Base-by-base conservation (phyloP, 2,113 vertebrate genomes). In the Epinephelus cyanopodus region DNA sequence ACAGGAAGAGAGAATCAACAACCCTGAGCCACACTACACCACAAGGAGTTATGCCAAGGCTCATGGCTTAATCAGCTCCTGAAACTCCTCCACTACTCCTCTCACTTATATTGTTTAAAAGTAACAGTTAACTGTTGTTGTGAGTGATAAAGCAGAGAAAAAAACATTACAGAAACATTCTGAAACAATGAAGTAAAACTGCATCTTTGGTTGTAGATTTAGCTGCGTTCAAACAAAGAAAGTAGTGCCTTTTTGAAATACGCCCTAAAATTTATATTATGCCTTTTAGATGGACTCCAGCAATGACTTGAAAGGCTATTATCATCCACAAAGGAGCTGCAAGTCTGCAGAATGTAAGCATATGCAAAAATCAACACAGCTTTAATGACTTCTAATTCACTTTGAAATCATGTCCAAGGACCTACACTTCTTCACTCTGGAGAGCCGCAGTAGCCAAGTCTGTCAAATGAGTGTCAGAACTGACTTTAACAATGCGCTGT, bases 391-490 rank as follows among this genome's bases (percentile, higher is more conserved):
- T 82, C 13, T 56, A 39, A 56, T 81, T 39, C 23, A 67, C 70
- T 76, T 80, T 73, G n/a, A 69, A 58, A 53, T 74, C 19, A 15
- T n/a, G 21, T 54, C 13, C 6, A 39, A 70, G 29, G 37, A 39
- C n/a, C 29, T 15, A 2, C 19, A 57, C 39, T 13, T 68, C 47
- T 58, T 79, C 23, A 54, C 29, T 62, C 47, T 2, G 25, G 39
- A 64, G 56, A 53, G 17, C 47, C 18, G 77, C 72, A 78, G 58
- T 48, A 42, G 21, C 64, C 19, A 39, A 52, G 52, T 50, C 50
- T 84, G 75, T 80, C 75, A 83, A 65, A 80, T 25, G 25, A 69
- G 66, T 45, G 79, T 74, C 83, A 74, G 48, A 77, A 68, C 45
- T 61, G 64, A 76, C 67, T 66, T 29, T 48, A 48, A 47, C 56